Evolutionary conservation across 2,113 vertebrate species (phyloP).

Genomic region (Siniperca knerii): DNA sequence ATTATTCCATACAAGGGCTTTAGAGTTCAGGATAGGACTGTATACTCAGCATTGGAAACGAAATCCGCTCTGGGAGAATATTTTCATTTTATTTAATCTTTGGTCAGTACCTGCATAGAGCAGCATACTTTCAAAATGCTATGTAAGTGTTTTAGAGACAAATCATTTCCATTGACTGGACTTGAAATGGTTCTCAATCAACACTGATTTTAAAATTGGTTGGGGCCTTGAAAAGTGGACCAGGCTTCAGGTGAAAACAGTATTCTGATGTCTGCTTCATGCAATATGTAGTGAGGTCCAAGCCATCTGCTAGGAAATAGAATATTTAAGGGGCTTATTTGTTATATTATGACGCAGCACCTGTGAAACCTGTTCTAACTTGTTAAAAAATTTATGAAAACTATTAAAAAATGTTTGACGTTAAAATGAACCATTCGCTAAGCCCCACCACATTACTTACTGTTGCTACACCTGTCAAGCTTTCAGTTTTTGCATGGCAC

Average conservation of each 20-base stretch:
- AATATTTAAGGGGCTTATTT: background rate
- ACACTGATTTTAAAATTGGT: slow-evolving; percentile 6
- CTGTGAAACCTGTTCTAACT: background rate
- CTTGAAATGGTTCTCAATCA: slow-evolving; percentile 14
- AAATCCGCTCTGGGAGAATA: slow-evolving; percentile 3
- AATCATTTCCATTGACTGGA: background rate
- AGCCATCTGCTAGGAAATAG: background rate
- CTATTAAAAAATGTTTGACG: background rate
- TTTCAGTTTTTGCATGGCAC: background rate
- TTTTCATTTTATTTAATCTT: slow-evolving; percentile 40
- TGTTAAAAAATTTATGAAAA: background rate
- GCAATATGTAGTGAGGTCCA: background rate
- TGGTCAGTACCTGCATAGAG: background rate
- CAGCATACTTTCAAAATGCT: slow-evolving; percentile 7
- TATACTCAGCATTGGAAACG: slow-evolving; percentile 28
- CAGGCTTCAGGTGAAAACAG: background rate
- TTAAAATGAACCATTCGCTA: background rate
- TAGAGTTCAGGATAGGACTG: slow-evolving; percentile 27
- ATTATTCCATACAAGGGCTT: slow-evolving; percentile 3
- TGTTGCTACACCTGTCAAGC: background rate
- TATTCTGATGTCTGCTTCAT: slow-evolving; percentile 19
- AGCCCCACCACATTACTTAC: too few relatives aligned
- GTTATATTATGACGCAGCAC: background rate
- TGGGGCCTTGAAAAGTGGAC: background rate
- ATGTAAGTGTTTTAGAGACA: slow-evolving; percentile 15